phyloP scores from a whole-genome alignment of 2,797 vertebrate species.

The Gorsachius magnificus region DNA sequence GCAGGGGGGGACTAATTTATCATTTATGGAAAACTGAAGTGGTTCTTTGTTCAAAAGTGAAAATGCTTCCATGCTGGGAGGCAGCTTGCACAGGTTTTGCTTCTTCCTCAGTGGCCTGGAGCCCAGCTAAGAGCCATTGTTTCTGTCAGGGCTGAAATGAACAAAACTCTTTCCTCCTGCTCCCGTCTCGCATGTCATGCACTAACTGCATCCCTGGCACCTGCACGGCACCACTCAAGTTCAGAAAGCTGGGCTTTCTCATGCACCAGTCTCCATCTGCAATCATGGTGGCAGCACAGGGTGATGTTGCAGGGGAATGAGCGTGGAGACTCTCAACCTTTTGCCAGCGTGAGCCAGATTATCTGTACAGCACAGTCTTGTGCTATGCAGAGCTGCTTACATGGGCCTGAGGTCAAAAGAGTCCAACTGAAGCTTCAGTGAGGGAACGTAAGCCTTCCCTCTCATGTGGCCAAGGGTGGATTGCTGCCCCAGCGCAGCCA shows the following conservation, averaged over 20 bases:
- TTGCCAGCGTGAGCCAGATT: neutral
- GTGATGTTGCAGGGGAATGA: accelerated
- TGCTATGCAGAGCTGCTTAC: neutral
- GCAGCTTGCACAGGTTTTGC: neutral
- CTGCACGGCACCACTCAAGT: neutral
- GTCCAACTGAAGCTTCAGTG: neutral
- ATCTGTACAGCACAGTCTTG: accelerated
- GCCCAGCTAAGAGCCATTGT: neutral
- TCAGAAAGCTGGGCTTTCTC: neutral
- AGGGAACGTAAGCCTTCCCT: neutral
- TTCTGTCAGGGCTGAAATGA: neutral
- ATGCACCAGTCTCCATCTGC: accelerated
- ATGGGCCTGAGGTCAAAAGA: neutral
- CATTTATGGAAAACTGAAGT: neutral
- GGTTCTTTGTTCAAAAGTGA: neutral
- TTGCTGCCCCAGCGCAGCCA: neutral
- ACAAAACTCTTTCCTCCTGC: neutral
- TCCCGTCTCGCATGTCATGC: neutral
- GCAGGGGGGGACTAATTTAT: neutral
- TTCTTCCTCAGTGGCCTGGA: neutral
- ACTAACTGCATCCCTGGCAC: neutral
- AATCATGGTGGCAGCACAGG: neutral
- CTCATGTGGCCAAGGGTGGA: no score
- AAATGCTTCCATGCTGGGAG: neutral
- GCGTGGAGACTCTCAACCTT: neutral